Evolutionary conservation across 2,888 invertebrate species (phyloP), one percentile per base, ranked within the genome.

Genomic region (Ophonus ardosiacus): DNA sequence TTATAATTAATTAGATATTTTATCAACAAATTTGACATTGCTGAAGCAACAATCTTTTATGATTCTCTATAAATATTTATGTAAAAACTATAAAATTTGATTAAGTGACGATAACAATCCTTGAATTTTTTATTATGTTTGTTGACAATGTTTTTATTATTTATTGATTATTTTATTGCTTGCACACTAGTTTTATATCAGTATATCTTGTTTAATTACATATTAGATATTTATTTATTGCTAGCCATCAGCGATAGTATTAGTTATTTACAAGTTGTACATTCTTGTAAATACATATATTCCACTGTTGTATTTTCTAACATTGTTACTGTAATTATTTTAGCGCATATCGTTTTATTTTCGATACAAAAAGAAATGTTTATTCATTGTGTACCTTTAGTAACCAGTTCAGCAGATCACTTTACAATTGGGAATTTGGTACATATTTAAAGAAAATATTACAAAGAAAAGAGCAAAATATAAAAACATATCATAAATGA

Each of bases 71-170:
- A 78, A 78, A 59, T 78, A 78, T 78, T 78, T 24, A 56, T 78
- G 56, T 78, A 31, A 57, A 76, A 51, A 38, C 59, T 21, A 59
- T 78, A 78, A 78, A 78, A 57, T 51, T 51, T 51, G 78, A 78
- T 78, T 78, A 57, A 78, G 10, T 56, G 59, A 59, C 78, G 31
- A 57, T 78, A 78, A 78, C 24, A 57, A 78, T 38, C 31, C 57
- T 78, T 78, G 13, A n/a, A 31, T 13, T 21, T 78, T 56, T 78
- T 18, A 57, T 78, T n/a, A 31, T 24, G 56, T 15, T 59, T 57
- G 57, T 78, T 78, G 78, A 78, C 78, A 78, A 31, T 78, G 56
- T 43, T 78, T 78, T 10, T 78, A 57, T 78, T 57, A 59, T 74
- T 74, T 74, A 74, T 74, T 43, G 57, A 57, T 78, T 78, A 78